Conservation (phyloP, 2,113 vertebrate genomes). For the Mohoua ochrocephala region DNA sequence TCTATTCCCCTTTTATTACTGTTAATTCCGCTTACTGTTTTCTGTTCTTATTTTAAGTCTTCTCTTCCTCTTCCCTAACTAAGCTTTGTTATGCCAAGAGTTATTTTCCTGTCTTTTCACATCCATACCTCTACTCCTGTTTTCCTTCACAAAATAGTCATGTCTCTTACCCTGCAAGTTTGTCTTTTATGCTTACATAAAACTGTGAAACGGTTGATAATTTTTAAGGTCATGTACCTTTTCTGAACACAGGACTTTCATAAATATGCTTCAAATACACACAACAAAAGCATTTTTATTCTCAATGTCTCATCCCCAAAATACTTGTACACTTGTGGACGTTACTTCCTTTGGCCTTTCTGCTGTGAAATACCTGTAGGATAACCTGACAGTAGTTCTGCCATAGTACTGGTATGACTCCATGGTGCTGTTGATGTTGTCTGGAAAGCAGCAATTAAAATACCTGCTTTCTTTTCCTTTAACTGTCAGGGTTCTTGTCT, state of each 20-base stretch:
- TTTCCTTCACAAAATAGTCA: background rate
- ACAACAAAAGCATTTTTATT: background rate
- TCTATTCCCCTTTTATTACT: background rate
- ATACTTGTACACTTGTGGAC: fast-evolving
- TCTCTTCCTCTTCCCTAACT: background rate
- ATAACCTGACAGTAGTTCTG: background rate
- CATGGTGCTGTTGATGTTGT: background rate
- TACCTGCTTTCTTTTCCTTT: background rate
- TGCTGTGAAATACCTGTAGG: background rate
- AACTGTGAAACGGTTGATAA: background rate
- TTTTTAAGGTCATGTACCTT: background rate
- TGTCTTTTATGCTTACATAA: background rate
- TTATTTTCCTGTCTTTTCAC: background rate
- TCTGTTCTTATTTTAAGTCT: background rate
- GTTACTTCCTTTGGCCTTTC: background rate
- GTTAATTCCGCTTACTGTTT: background rate
- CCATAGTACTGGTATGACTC: background rate
- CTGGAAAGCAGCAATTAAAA: background rate
- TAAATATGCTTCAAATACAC: background rate
- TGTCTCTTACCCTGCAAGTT: background rate
- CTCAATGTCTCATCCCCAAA: background rate
- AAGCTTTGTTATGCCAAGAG: background rate
- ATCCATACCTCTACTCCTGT: background rate
- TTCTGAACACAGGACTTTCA: background rate
- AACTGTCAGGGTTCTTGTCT: background rate